Evolutionary conservation across 2,113 vertebrate species (phyloP), one percentile per base, ranked within the genome.

Genomic region (Vireo altiloquus): DNA sequence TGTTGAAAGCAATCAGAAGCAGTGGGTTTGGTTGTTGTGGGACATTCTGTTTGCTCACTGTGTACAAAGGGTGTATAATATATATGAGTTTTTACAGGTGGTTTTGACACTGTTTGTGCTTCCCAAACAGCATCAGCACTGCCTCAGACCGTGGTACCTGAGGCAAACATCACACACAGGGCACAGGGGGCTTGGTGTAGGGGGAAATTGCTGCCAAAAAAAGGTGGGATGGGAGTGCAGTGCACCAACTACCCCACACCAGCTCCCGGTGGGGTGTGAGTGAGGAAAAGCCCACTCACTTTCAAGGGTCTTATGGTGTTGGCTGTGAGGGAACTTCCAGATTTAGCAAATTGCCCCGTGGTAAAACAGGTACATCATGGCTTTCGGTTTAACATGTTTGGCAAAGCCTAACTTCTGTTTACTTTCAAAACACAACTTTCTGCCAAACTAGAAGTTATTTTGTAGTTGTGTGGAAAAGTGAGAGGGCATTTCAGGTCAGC

Each of bases 401-500:
- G 92, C 69, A 91, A 92, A 78, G 57, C 65, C 75, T 25, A 11
- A 39, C 37, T 69, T 27, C n/a, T 94, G 80, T 96, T 97, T 96
- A 68, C 88, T 97, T 87, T 96, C 60, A 93, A 96, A 97, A 95
- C 35, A 96, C n/a, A 12, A 4, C 72, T 53, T 87, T 64, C 76
- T 0, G 40, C 90, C 95, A 82, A 78, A 87, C 69, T 60, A 87
- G 47, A 71, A 83, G 82, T 35, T 88, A 33, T 96, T 93, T 69
- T 93, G 85, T 87, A 81, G 94, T 50, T 64, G 69, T 56, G 90
- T 84, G 93, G 95, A 96, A 76, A 95, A 94, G 93, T 52, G 90
- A 90, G 80, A 83, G 94, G 92, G 79, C 90, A 28, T 95, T 92
- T 96, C 92, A 71, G 95, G 93, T 93, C 94, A 91, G 93, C 3